A percentile compares a stretch with the other conserved stretches of the same genome.
Conservation (phyloP, 2,113 vertebrate genomes). For the Ellobius talpinus region DNA sequence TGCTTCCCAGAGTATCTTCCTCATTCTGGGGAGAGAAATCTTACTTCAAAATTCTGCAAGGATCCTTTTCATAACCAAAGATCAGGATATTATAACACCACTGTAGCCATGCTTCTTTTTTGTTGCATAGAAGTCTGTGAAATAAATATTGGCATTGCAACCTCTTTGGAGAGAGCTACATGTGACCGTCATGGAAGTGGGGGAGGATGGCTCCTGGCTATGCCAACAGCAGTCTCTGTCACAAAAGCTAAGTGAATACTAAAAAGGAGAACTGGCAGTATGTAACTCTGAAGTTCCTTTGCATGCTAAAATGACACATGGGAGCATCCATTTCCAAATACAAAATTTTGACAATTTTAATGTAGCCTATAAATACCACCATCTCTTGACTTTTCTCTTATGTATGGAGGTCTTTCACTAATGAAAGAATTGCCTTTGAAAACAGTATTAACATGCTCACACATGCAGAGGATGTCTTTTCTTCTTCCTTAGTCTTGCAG, state of each 20-base stretch:
- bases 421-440: not conserved
- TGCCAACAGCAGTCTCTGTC: not conserved
- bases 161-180: not conserved
- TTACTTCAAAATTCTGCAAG: not conserved
- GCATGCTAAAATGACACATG: accelerated
- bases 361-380: not conserved
- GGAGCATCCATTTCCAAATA: not conserved
- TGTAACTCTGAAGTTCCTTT: accelerated
- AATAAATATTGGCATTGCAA: not conserved
- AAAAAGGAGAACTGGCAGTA: not conserved
- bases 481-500: not conserved
- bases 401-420: not conserved
- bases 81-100: not conserved
- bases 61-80: not conserved
- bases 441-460: not conserved
- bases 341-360: not conserved
- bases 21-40: not conserved
- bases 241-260: not conserved
- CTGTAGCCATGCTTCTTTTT: not conserved
- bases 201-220: too few relatives aligned
- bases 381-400: not conserved
- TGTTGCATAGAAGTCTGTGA: not conserved
- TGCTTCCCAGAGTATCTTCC: not conserved
- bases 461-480: not conserved
- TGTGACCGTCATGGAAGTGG: too few relatives aligned